Evolutionary conservation across 2,797 vertebrate species (phyloP), one percentile per base, ranked within the genome.

Genomic region (Melanotaenia parkinsoni): DNA sequence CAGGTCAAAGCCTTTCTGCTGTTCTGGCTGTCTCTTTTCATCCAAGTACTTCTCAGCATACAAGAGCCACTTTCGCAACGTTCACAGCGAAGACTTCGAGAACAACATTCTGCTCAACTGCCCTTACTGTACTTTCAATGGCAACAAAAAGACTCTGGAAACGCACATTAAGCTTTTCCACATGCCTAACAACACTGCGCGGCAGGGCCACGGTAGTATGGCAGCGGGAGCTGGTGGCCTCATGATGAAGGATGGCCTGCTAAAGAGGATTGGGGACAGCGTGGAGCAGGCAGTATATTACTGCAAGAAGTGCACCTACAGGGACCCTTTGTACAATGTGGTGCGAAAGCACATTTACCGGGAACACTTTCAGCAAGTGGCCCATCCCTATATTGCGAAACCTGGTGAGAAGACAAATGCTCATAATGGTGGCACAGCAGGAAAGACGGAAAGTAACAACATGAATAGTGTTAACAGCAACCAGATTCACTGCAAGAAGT

Each of bases 241-340:
- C 86, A 93, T 97, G 94, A 95, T 96, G 87, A 97, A 96, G 93
- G 96, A 95, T 74, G 96, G 97, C 76, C 74, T 96, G 67, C 93
- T 98, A 86, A 93, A 93, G 83, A 95, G 95, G 93, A 94, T 94
- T 33, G 95, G 95, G 86, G 97, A 99, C 92, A 97, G 94, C 70
- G 92, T 99, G 92, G 98, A 99, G 80, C 98, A 99, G 95, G 97
- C 98, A n/a, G 98, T 99, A 90, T 99, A 99, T 95, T 99, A 99
- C 94, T 99, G 98, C 92, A 99, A 99, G 95, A 99, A 99, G 95
- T 99, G 98, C 96, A 99, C 98, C 93, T 99, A 99, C 93, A 95
- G 97, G 89, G 98, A 99, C 93, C 98, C 98, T 87, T 94, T 99
- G 63, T 99, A 99, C 83, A 98, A 99, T 90, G 97, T 99, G 71